Conservation (phyloP, 2,797 vertebrate genomes). For the Muscicapa striata region DNA sequence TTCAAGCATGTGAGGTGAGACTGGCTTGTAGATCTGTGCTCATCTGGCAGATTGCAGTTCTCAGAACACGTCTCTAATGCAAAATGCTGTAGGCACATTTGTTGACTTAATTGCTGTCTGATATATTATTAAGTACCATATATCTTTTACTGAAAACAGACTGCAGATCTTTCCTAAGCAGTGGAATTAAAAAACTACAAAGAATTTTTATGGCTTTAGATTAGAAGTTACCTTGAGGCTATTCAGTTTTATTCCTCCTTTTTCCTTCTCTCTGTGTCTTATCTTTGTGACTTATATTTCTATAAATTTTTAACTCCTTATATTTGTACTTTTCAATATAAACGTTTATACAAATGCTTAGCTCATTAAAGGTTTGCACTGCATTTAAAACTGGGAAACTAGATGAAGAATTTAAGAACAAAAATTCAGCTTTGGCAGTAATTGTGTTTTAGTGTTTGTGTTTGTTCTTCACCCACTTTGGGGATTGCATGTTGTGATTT, state of each 20-base stretch:
- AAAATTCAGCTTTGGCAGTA: not conserved
- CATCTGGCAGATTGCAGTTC: not conserved
- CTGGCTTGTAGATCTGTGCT: not conserved
- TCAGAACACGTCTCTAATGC: not conserved
- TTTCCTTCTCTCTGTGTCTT: not conserved
- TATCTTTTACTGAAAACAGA: conserved; percentile 36
- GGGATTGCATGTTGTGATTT: not conserved
- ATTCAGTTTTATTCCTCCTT: not conserved
- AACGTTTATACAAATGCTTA: not conserved
- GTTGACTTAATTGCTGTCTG: conserved; percentile 14
- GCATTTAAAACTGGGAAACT: not conserved
- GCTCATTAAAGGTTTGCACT: not conserved
- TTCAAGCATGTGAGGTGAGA: not conserved
- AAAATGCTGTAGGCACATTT: conserved; percentile 22
- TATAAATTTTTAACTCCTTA: not conserved
- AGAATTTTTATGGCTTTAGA: conserved; percentile 2
- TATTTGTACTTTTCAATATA: not conserved
- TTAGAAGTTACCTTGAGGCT: not conserved
- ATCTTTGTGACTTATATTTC: not conserved
- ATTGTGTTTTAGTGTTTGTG: conserved; percentile 8
- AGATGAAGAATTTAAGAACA: not conserved
- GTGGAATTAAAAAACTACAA: conserved; percentile 35
- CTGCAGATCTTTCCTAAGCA: not conserved
- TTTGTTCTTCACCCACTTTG: not conserved
- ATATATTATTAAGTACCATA: not conserved